Evolutionary conservation across 2,888 invertebrate genomes (phyloP).

Genomic region (Epinotia ramella): DNA sequence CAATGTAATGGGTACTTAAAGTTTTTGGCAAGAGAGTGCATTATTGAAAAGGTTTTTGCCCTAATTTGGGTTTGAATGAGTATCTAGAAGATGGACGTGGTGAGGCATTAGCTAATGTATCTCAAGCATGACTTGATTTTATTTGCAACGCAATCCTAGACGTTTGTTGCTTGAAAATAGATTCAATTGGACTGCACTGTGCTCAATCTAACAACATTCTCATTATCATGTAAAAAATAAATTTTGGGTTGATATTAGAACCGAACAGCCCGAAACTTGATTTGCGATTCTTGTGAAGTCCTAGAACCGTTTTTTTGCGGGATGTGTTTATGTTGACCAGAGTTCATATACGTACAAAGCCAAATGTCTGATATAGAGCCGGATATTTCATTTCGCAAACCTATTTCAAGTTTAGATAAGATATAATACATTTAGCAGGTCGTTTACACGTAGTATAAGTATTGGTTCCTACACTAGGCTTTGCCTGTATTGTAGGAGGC

Average conservation of each 20-base stretch:
- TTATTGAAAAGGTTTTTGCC: slow-evolving; percentile 47
- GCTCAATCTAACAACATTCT: not conserved
- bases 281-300: too few relatives aligned
- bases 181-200: not conserved
- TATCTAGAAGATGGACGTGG: slow-evolving; percentile 4
- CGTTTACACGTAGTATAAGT: too few relatives aligned
- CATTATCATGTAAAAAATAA: not conserved
- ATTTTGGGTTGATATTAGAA: not conserved
- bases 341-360: too few relatives aligned
- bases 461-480: too few relatives aligned
- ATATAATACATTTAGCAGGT: too few relatives aligned
- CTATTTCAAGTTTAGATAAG: too few relatives aligned
- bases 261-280: too few relatives aligned
- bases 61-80: slow-evolving; percentile 37
- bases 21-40: slow-evolving; percentile 47
- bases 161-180: not conserved
- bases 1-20: slow-evolving; percentile 50
- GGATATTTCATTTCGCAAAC: too few relatives aligned
- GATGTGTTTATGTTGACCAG: too few relatives aligned
- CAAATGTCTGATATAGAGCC: too few relatives aligned
- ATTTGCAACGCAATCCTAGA: not conserved
- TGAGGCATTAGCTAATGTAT: slow-evolving; percentile 25
- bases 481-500: too few relatives aligned
- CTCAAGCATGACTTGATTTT: slow-evolving; percentile 20
- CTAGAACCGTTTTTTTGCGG: too few relatives aligned